Evolutionary conservation across 2,797 vertebrate species (phyloP).

Genomic region (Sebastes variabilis): DNA sequence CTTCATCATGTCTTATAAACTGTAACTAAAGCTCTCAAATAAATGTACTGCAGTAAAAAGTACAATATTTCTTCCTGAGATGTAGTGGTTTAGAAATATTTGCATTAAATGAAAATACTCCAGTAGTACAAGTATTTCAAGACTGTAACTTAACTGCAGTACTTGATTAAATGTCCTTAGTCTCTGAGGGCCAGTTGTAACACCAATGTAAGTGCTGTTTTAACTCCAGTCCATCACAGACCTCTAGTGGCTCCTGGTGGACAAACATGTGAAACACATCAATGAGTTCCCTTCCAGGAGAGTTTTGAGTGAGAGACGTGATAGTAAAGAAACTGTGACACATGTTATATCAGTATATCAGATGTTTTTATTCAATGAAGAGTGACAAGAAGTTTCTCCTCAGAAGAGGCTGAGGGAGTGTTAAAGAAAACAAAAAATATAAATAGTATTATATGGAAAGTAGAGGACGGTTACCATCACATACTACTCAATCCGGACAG

Average conservation of each 20-base stretch:
- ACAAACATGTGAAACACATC: background rate
- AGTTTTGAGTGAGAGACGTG: background rate
- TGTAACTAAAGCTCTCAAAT: background rate
- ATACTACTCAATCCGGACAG: background rate
- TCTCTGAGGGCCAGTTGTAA: background rate
- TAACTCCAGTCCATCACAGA: background rate
- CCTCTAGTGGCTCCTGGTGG: slow-evolving; percentile 43
- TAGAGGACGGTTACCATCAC: background rate
- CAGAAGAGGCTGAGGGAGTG: too few species aligned
- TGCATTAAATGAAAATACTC: background rate
- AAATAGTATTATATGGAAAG: background rate
- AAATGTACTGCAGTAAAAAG: background rate
- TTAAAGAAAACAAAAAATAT: background rate
- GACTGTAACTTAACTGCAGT: background rate
- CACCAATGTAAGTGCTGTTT: background rate
- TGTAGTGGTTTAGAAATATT: background rate
- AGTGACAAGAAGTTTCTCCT: too few species aligned
- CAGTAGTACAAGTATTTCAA: background rate
- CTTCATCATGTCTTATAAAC: background rate
- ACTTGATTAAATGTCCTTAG: background rate
- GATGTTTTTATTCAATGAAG: background rate
- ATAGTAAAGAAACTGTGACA: background rate
- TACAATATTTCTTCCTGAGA: background rate
- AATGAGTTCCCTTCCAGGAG: background rate
- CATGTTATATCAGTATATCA: background rate